phyloP scores from a whole-genome alignment of 2,113 vertebrate species.

The Elephas maximus region DNA sequence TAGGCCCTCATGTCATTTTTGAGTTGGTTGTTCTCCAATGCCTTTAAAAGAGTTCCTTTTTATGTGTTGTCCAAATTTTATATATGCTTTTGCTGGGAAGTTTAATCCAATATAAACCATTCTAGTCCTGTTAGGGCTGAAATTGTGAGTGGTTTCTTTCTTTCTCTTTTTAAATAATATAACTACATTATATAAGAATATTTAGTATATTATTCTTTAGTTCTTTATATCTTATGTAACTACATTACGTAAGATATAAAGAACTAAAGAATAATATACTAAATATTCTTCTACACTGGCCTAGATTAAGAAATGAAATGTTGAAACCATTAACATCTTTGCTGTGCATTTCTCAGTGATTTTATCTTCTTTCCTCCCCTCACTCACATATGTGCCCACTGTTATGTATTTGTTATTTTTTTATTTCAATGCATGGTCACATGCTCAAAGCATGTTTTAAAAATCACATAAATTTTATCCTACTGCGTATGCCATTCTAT shows the following conservation, averaged over 20 bases:
- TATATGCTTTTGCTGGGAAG: neutral
- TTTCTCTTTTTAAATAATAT: neutral
- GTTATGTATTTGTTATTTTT: neutral
- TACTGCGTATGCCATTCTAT: neutral
- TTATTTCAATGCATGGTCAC: neutral
- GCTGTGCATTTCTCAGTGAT: neutral
- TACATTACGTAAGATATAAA: neutral
- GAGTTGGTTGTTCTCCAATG: neutral
- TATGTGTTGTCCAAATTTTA: neutral
- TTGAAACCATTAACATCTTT: neutral
- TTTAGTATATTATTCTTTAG: neutral
- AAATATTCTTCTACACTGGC: neutral
- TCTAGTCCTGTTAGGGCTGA: neutral
- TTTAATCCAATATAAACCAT: neutral
- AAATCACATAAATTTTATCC: neutral
- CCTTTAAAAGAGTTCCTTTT: neutral
- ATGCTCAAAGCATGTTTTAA: neutral
- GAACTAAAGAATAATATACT: neutral
- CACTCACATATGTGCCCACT: neutral
- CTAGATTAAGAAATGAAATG: neutral
- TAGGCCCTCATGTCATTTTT: neutral
- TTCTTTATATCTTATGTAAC: neutral
- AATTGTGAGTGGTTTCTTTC: neutral
- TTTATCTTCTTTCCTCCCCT: neutral
- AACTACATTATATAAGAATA: neutral